A percentile compares a stretch with the other conserved stretches of the same genome.
phyloP scores from a whole-genome alignment of 2,113 vertebrate genomes.

The Clarias magur region DNA sequence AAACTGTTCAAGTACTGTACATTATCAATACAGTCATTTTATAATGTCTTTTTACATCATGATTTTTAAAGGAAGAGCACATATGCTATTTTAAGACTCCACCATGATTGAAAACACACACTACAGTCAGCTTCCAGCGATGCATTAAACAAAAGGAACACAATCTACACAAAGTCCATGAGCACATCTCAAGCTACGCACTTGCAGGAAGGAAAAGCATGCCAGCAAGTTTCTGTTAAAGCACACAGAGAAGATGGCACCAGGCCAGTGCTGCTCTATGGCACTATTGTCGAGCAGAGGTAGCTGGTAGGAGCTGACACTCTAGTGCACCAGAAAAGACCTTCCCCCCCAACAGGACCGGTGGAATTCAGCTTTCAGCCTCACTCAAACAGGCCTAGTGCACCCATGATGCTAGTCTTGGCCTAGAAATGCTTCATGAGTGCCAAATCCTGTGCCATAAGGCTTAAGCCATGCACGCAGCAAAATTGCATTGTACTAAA shows the following conservation, averaged over 20 bases:
- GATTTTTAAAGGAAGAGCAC: neutral
- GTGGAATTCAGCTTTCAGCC: conserved; percentile 6
- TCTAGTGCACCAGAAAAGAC: conserved; percentile 35
- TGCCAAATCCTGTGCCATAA: neutral
- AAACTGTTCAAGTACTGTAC: neutral
- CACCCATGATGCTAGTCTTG: conserved; percentile 18
- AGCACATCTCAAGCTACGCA: neutral
- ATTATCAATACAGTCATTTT: neutral
- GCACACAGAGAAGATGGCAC: conserved; percentile 24
- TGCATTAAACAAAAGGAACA: neutral
- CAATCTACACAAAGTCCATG: neutral
- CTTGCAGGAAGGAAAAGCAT: neutral
- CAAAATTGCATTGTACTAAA: neutral
- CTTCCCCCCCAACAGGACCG: neutral
- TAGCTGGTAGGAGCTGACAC: conserved; percentile 15
- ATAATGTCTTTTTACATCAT: neutral
- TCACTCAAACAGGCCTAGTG: conserved; percentile 1
- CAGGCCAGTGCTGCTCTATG: conserved; percentile 26
- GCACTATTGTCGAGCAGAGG: conserved; percentile 28
- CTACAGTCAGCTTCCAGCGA: neutral
- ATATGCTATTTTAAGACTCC: neutral
- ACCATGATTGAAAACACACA: neutral
- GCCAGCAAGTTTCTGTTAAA: neutral
- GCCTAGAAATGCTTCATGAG: neutral
- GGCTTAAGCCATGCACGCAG: neutral